Evolutionary conservation across 2,888 invertebrate genomes (phyloP).

Genomic region (Heliothis peltigera): DNA sequence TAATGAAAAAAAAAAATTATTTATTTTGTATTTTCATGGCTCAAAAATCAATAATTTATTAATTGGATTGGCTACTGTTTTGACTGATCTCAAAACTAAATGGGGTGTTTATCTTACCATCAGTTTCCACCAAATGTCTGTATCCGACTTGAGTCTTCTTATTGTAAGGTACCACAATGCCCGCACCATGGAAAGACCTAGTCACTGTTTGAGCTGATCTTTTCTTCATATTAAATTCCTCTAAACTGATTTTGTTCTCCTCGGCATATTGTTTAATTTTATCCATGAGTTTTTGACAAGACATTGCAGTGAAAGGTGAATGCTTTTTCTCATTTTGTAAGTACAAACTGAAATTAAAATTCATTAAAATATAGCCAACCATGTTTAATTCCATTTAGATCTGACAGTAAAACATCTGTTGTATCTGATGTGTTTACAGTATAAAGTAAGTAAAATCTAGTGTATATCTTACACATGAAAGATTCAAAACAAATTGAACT

Average conservation of each 20-base stretch:
- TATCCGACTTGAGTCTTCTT: slow-evolving; percentile 96
- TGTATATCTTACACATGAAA: no score
- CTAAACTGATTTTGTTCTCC: slow-evolving; percentile 89
- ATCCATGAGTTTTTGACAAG: slow-evolving; percentile 90
- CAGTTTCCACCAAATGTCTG: slow-evolving; percentile 92
- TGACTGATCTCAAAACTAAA: no score
- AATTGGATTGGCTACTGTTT: no score
- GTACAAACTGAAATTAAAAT: slow-evolving; percentile 75
- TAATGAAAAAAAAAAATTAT: no score
- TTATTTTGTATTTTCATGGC: no score
- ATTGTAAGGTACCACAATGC: slow-evolving; percentile 96
- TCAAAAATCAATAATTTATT: no score
- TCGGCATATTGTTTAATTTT: slow-evolving; percentile 91
- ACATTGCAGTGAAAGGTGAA: slow-evolving; percentile 91
- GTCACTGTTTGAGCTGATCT: slow-evolving; percentile 91
- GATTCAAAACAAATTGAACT: no score
- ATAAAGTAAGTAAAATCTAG: no score
- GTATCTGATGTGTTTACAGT: no score
- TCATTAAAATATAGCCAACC: not conserved
- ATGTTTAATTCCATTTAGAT: no score
- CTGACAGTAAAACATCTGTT: no score
- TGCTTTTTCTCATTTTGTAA: slow-evolving; percentile 89
- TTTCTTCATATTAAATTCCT: slow-evolving; percentile 89
- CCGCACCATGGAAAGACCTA: slow-evolving; percentile 94
- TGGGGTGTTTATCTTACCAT: slow-evolving; percentile 81